These are phyloP conservation scores for Trematomus loennbergii DNA, from an alignment of 2,113 vertebrate species.

Conservation along the genomic window DNA sequence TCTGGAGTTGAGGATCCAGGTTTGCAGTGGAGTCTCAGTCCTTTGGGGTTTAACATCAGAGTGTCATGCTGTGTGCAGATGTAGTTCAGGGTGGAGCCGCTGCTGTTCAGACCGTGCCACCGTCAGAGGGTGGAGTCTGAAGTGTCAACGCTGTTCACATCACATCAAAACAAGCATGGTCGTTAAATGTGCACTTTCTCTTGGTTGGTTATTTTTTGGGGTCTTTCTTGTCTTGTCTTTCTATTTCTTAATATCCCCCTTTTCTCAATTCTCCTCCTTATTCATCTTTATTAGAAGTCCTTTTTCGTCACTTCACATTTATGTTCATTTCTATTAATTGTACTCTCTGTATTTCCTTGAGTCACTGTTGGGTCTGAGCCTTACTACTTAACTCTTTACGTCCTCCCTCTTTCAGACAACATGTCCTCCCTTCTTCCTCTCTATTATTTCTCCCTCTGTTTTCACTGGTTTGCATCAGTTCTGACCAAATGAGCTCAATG, in stretches of 20 bases:
- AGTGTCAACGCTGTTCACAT: too few relatives aligned
- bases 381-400: neutral
- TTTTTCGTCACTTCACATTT: too few relatives aligned
- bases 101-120: conserved; percentile 24
- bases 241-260: too few relatives aligned
- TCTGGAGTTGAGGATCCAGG: too few relatives aligned
- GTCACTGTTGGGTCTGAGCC: conserved; percentile 29
- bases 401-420: neutral
- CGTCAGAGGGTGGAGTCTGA: conserved; percentile 31
- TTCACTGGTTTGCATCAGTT: neutral
- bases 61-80: neutral
- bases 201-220: too few relatives aligned
- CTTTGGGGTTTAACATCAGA: too few relatives aligned
- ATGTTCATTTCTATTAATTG: too few relatives aligned
- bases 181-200: neutral
- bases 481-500: conserved; percentile 17
- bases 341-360: conserved; percentile 1
- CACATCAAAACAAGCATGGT: neutral
- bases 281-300: too few relatives aligned
- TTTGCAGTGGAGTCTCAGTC: too few relatives aligned
- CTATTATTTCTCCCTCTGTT: neutral
- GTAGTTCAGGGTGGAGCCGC: conserved; percentile 42
- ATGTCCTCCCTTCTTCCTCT: conserved; percentile 6
- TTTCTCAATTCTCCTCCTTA: too few relatives aligned
- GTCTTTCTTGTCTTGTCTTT: too few relatives aligned